Evolutionary conservation across 2,113 vertebrate genomes (phyloP).

Genomic region (Rhegmatorhina hoffmannsi): DNA sequence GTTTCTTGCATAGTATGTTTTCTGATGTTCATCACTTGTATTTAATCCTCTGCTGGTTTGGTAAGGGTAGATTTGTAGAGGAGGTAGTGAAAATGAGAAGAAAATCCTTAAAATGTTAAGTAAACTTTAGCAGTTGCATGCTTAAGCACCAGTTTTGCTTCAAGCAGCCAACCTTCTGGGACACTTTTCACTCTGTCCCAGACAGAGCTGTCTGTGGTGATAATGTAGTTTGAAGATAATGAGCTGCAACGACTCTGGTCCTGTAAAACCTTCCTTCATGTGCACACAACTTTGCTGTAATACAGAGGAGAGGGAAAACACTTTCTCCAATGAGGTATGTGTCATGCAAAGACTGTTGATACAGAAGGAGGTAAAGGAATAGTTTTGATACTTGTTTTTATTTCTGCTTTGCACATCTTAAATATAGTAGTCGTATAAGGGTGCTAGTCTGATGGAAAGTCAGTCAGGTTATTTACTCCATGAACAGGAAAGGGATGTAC

Average conservation of each 20-base stretch:
- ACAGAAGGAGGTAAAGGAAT: background rate
- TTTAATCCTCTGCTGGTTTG: background rate
- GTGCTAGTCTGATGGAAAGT: background rate
- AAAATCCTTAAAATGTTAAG: background rate
- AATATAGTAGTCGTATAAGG: background rate
- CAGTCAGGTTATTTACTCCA: background rate
- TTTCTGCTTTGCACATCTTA: background rate
- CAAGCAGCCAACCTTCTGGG: background rate
- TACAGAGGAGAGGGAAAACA: background rate
- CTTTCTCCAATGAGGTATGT: background rate
- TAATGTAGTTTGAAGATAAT: background rate
- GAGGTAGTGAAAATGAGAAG: background rate
- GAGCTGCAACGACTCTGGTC: background rate
- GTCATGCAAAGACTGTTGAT: background rate
- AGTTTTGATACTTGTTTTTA: background rate
- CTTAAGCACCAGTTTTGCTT: background rate
- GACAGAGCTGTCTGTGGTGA: background rate
- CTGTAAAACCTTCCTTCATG: rapidly evolving
- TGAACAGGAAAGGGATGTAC: background rate
- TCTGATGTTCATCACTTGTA: background rate
- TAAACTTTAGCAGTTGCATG: background rate
- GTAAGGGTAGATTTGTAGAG: background rate
- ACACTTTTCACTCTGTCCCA: background rate
- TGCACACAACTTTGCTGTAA: background rate
- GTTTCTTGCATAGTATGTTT: background rate